Evolutionary conservation across 2,888 invertebrate species (phyloP), one percentile per base, ranked within the genome.

Genomic region (Xestobium rufovillosum): DNA sequence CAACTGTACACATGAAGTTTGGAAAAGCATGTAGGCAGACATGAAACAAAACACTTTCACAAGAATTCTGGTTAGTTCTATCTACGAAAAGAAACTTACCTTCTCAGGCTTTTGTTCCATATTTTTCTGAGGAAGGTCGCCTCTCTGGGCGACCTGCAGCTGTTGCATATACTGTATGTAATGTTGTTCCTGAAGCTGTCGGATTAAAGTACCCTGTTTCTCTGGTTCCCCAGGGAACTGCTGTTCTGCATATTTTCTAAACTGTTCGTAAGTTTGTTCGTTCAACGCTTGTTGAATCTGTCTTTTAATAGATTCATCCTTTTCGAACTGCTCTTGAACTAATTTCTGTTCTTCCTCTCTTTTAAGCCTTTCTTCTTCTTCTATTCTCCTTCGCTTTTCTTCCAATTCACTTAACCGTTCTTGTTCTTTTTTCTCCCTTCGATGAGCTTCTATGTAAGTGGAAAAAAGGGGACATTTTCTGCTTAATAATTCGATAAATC

Each of bases 91-190:
- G n/a, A n/a, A n/a, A n/a, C n/a, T n/a, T n/a, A n/a, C n/a, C n/a
- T n/a, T n/a, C n/a, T n/a, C n/a, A n/a, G n/a, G n/a, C n/a, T n/a
- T n/a, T n/a, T n/a, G n/a, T n/a, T n/a, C n/a, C n/a, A n/a, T n/a
- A n/a, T n/a, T n/a, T n/a, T n/a, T n/a, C n/a, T n/a, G n/a, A n/a
- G n/a, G n/a, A n/a, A n/a, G n/a, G n/a, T n/a, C n/a, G n/a, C n/a
- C n/a, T 43, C 55, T 51, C 42, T 56, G 58, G 61, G 72, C 60
- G 66, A 75, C 56, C 70, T 77, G 63, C 25, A 96, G 69, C 63
- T 97, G 97, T 55, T 95, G 90, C 80, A 98, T 94, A 64, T 98
- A 98, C 59, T 97, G 96, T 60, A 95, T 91, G 63, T 95, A 98
- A 66, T 99, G 98, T 58, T 98, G 95, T 53, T 96, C 96, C 67